Evolutionary conservation across 2,888 invertebrate species (phyloP), one percentile per base, ranked within the genome.

Genomic region (Seira musarum): DNA sequence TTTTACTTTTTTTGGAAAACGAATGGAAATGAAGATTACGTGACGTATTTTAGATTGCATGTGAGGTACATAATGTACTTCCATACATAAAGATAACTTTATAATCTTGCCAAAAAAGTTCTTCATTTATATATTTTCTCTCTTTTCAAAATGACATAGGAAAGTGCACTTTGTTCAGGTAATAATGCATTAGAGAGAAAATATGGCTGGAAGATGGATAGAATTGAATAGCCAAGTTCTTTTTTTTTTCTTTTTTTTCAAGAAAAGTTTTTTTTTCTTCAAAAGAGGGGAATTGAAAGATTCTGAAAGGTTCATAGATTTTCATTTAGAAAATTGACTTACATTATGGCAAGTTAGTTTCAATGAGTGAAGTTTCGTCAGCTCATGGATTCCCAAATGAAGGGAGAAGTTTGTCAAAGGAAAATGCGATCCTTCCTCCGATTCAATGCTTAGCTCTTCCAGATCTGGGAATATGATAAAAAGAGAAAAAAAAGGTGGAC

Each of bases 391-490:
- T 60, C 81, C 83, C 66, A 81, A 67, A 70, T 83, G 83, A 8
- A 83, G 69, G n/a, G 76, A 75, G 25, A 81, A 72, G 75, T 81
- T 83, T 49, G 83, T 81, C 53, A 83, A 68, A 19, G 75, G 57
- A 63, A 78, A 80, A 71, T 75, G 78, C 35, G 83, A 79, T 17
- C 83, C 83, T 35, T 65, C 69, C 63, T 83, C 83, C 19, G 81
- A 75, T 46, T 83, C 83, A 61, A 83, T 77, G 30, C 83, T 57
- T 19, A 83, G 67, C 46, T 83, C 83, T 22, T 40, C 30, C 21
- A 83, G 70, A 77, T 80, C 83, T 83, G 49, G 1, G 25, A 66
- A 22, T n/a, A n/a, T n/a, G n/a, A n/a, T n/a, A n/a, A n/a, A 25
- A 80, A n/a, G 60, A 46, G 13, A 40, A 21, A 63, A 30, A 35